These are phyloP conservation scores for Polydrusus cervinus DNA, from an alignment of 2,888 invertebrate species.

Conservation along the genomic window DNA sequence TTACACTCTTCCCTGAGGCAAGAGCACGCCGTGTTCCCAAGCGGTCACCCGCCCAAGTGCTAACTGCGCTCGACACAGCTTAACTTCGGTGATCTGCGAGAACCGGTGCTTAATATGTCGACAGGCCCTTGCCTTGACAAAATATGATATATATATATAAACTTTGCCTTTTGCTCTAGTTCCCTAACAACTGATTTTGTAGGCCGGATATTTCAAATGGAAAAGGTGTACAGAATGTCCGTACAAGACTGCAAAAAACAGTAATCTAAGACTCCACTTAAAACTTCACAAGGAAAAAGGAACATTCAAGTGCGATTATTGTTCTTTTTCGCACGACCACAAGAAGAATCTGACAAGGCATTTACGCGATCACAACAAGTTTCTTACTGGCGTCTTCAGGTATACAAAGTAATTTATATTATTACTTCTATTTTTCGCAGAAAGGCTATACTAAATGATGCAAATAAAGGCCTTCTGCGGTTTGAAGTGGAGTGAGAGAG, in stretches of 20 bases:
- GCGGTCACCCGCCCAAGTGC: too few species aligned
- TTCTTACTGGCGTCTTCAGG: not conserved
- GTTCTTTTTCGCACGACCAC: constrained; percentile 12
- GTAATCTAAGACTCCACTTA: not conserved
- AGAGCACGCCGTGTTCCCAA: too few species aligned
- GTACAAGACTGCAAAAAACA: not conserved
- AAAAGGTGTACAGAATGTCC: constrained; percentile 13
- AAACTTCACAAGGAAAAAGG: not conserved
- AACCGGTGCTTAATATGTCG: too few species aligned
- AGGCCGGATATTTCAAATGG: not conserved
- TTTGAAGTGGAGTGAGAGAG: too few species aligned
- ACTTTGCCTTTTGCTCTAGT: not conserved
- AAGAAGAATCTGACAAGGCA: not conserved
- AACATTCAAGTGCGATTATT: constrained; percentile 7
- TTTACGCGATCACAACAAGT: constrained; percentile 3
- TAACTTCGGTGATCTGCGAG: too few species aligned
- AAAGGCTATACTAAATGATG: too few species aligned
- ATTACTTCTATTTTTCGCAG: too few species aligned
- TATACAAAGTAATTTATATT: too few species aligned
- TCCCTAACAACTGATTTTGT: not conserved
- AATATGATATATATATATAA: not conserved
- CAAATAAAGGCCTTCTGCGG: too few species aligned
- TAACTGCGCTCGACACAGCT: too few species aligned
- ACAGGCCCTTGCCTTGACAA: too few species aligned
- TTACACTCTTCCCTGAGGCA: too few species aligned